Evolutionary conservation across 2,113 vertebrate species (phyloP), one percentile per base, ranked within the genome.

Genomic region (Cottus gobio): DNA sequence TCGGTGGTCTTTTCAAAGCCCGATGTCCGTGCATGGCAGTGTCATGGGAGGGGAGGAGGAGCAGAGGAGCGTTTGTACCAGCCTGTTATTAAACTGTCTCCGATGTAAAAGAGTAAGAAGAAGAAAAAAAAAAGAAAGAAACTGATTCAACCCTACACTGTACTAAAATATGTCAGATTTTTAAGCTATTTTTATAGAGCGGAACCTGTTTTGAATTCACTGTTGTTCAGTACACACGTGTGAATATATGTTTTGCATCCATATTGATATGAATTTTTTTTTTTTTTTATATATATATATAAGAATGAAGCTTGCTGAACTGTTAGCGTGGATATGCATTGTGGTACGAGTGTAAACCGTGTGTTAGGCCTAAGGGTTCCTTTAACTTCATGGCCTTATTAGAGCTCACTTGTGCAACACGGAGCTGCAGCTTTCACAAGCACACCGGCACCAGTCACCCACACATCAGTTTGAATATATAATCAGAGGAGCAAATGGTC

Each of bases 141-240:
- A 71, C 63, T 36, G 54, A 93, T 75, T 79, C 84, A 92, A 90
- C 81, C 83, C 86, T 83, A 93, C 91, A 92, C 93, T 94, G 89
- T 94, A 91, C 77, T 84, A 80, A 93, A 90, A 74, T 83, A 88
- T 91, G 87, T 95, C 92, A 93, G 92, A 94, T 95, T 94, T 95
- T 90, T 92, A 92, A 93, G 88, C 91, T 95, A 95, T 95, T 95
- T 95, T 95, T 95, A 92, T 95, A 95, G 79, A 92, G 76, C 77
- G 85, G 87, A 82, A 82, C 89, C 79, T 85, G 80, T 92, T 92
- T 76, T 76, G 88, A 81, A 87, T 77, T 82, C 80, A 88, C 87
- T 89, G 89, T 90, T 91, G 90, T 92, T 94, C 78, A 84, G 89
- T 92, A 91, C 80, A 89, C 74, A 74, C 56, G 85, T 91, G 86